These are phyloP conservation scores for Calypte anna DNA, from an alignment of 2,113 vertebrate genomes.

Conservation along the genomic window DNA sequence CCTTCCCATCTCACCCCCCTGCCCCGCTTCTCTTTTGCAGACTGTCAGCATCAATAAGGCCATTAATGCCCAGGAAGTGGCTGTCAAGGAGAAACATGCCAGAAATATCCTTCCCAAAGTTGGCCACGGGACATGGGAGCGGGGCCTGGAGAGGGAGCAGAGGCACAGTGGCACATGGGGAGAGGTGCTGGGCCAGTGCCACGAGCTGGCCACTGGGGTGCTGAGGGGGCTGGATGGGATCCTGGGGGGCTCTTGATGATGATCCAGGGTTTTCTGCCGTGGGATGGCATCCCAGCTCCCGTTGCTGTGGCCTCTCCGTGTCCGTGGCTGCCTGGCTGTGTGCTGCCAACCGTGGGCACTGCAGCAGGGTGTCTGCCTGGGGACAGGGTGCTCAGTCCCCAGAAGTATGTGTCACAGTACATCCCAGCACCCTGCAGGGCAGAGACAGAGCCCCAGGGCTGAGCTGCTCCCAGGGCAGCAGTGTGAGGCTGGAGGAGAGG, in stretches of 20 bases:
- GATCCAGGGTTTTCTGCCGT: not conserved
- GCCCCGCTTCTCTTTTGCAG: slow-evolving; percentile 78
- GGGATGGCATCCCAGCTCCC: rapidly evolving
- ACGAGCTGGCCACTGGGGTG: not conserved
- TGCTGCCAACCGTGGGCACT: not conserved
- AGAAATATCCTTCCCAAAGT: slow-evolving; percentile 93
- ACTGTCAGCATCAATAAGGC: slow-evolving; percentile 99
- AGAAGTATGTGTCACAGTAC: too few species aligned
- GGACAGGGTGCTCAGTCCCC: not conserved
- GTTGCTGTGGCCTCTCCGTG: not conserved
- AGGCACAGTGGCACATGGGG: rapidly evolving
- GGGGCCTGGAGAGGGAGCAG: not conserved
- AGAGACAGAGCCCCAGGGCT: rapidly evolving
- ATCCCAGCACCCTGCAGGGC: rapidly evolving
- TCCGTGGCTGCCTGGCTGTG: not conserved
- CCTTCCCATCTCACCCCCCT: not conserved
- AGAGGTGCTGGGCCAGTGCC: rapidly evolving
- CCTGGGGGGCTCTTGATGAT: rapidly evolving
- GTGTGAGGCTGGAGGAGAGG: not conserved
- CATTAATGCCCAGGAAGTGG: slow-evolving; percentile 98
- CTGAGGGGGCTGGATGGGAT: not conserved
- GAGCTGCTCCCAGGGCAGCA: rapidly evolving
- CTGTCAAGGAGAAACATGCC: slow-evolving; percentile 99
- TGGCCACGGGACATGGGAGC: slow-evolving; percentile 31
- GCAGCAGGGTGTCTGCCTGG: not conserved